phyloP scores from a whole-genome alignment of 2,888 invertebrate species.

The Lypha dubia region DNA sequence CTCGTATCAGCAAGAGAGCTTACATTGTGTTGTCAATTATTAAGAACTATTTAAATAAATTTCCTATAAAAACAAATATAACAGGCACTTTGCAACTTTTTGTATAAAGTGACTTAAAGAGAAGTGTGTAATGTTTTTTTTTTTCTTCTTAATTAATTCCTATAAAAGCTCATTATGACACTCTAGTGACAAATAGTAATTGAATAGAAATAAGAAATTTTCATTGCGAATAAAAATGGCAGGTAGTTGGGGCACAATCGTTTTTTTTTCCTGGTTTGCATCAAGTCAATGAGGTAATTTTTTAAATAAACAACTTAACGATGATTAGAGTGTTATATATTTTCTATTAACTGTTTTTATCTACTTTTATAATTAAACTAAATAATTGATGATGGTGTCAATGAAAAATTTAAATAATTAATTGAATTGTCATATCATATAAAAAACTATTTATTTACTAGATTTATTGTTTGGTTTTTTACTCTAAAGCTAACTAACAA shows the following conservation, averaged over 20 bases:
- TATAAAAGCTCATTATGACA: constrained; percentile 62
- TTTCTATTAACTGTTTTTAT: background rate
- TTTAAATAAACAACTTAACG: constrained; percentile 16
- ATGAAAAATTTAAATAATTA: constrained; percentile 67
- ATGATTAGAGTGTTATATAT: constrained; percentile 5
- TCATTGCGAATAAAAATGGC: too few species aligned
- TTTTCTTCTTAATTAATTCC: constrained; percentile 48
- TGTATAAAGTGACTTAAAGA: background rate
- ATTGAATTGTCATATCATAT: constrained; percentile 67
- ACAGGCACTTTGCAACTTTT: background rate
- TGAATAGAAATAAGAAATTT: too few species aligned
- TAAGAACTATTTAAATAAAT: background rate
- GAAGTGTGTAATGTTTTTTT: constrained; percentile 42
- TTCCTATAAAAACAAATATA: background rate
- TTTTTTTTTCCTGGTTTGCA: background rate
- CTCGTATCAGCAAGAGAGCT: too few species aligned
- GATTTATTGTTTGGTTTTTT: constrained; percentile 65
- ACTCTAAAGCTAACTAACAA: constrained; percentile 29
- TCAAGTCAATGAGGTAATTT: constrained; percentile 49
- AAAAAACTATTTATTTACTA: constrained; percentile 50
- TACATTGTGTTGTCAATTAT: background rate
- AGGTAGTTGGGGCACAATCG: too few species aligned
- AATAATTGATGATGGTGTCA: constrained; percentile 70
- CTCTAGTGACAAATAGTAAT: constrained; percentile 17
- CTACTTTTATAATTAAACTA: constrained; percentile 52